Conservation (phyloP, 2,797 vertebrate species). For the Rousettus madagascariensis region DNA sequence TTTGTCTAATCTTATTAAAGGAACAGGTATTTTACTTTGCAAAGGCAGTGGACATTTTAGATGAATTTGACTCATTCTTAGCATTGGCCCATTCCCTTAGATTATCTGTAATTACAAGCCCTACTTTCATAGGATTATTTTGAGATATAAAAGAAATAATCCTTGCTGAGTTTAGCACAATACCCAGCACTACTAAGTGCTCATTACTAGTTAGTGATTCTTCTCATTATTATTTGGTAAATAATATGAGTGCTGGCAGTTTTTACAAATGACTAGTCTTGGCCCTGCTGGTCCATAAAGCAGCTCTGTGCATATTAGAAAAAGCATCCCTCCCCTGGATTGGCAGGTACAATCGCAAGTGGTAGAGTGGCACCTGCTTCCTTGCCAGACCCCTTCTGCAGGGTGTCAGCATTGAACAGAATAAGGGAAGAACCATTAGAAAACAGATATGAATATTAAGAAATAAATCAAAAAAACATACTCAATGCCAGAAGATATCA, state of each 20-base stretch:
- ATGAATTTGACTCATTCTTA: background rate
- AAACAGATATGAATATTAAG: background rate
- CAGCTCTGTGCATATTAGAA: background rate
- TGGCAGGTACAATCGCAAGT: background rate
- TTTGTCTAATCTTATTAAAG: background rate
- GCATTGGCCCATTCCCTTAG: background rate
- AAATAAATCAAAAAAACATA: background rate
- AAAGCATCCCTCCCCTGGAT: background rate
- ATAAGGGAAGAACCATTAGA: background rate
- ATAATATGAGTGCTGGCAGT: background rate
- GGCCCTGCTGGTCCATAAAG: background rate
- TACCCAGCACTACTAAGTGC: background rate
- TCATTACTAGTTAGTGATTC: background rate
- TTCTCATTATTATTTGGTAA: background rate
- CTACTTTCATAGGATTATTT: background rate
- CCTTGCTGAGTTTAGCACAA: background rate
- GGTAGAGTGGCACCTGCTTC: background rate
- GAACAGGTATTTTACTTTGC: background rate
- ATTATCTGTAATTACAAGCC: background rate
- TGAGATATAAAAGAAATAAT: background rate
- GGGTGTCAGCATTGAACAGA: background rate
- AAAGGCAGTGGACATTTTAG: background rate
- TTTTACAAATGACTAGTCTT: background rate
- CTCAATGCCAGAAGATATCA: background rate
- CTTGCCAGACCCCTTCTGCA: background rate